Evolutionary conservation across 2,113 vertebrate species (phyloP), one percentile per base, ranked within the genome.

Genomic region (Odontophorus gujanensis): DNA sequence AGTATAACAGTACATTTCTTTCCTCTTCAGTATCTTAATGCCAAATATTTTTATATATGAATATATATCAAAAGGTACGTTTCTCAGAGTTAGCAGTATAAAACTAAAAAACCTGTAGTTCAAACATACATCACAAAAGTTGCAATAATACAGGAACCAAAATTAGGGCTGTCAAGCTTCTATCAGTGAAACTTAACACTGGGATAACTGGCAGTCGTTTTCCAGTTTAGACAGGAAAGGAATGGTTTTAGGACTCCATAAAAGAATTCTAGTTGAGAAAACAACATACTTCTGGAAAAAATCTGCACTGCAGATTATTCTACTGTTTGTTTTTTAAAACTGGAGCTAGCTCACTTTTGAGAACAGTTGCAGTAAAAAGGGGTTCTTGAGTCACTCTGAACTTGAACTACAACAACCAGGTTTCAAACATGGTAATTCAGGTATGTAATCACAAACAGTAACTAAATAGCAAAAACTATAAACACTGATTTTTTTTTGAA

Each of bases 281-380:
- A 61, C 20, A 48, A 48, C 28, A 79, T 11, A 11, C 43, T 66
- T 81, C 81, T 71, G 40, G 62, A 45, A 81, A 28, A 80, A 73
- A 38, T 5, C 17, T 72, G 28, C 21, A 53, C 1, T 91, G n/a
- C 2, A 16, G 14, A 69, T 61, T 51, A 40, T 58, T 50, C 34
- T 30, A 50, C 4, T 65, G 11, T 48, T 10, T 74, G 38, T 62
- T 87, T 81, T 81, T 67, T 18, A 79, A 83, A 45, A 85, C 65
- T 13, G 26, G 71, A 81, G 19, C 16, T 14, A 61, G 2, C 14
- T 24, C 17, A 81, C 26, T 78, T 73, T 36, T 48, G 7, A 78
- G 8, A 67, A 17, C 0, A 62, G 6, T 4, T 7, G 8, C 34
- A 42, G 21, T 9, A 80, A 6, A 2, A 7, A 55, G 26, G 11